Percentiles rank a stretch among this genome's conserved stretches.
Conservation (phyloP, 2,113 vertebrate species). For the Halcyon malimbica region DNA sequence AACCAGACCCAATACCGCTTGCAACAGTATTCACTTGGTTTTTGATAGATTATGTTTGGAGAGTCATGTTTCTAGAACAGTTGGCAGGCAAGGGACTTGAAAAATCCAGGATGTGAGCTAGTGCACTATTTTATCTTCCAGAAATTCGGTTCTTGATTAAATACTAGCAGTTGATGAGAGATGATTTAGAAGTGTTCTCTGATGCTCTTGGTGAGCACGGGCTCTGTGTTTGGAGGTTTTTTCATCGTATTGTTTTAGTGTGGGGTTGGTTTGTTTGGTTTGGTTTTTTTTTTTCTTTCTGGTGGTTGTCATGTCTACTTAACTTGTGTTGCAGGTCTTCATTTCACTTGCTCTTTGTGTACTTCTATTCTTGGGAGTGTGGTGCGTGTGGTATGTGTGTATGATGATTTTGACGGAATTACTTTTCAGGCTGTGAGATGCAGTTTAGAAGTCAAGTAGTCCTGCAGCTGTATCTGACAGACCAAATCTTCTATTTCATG, state of each 20-base stretch:
- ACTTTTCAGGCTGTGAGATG: neutral
- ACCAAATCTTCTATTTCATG: neutral
- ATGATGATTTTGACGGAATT: neutral
- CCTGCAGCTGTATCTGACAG: neutral
- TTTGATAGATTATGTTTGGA: neutral
- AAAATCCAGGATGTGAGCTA: neutral
- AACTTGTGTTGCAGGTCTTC: neutral
- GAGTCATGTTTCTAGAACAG: neutral
- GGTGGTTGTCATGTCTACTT: neutral
- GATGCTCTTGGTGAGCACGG: neutral
- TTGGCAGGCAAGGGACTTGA: neutral
- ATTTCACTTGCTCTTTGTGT: neutral
- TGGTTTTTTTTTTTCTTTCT: neutral
- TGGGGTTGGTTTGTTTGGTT: too few relatives aligned
- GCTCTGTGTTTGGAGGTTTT: neutral
- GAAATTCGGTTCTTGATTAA: neutral
- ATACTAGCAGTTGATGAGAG: neutral
- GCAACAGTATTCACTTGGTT: neutral
- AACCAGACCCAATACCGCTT: neutral
- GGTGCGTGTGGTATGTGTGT: too few relatives aligned
- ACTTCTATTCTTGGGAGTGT: fast-evolving
- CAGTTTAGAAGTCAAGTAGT: neutral
- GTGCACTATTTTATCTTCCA: neutral
- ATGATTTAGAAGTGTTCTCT: neutral
- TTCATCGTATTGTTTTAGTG: neutral